Evolutionary conservation across 2,797 vertebrate genomes (phyloP).

Genomic region (Cynopterus sphinx): DNA sequence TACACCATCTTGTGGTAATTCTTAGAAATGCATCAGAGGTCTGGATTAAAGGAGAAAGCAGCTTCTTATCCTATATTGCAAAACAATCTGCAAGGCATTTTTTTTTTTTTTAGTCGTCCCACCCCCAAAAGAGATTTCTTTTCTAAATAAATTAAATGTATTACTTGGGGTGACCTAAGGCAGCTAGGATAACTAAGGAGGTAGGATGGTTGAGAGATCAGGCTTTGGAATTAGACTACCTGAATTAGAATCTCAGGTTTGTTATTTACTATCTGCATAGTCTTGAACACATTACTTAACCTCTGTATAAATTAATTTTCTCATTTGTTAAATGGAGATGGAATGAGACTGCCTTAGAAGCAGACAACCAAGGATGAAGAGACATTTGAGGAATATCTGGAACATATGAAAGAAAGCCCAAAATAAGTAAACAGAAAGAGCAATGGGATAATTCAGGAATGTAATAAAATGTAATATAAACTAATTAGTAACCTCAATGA

Average conservation of each 20-base stretch:
- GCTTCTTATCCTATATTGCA: neutral
- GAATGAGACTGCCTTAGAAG: neutral
- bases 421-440: conserved; percentile 21
- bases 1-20: conserved; percentile 64
- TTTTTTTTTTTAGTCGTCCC: neutral
- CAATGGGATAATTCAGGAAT: neutral
- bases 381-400: conserved; percentile 11
- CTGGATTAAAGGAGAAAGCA: neutral
- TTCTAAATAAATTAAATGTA: conserved; percentile 28
- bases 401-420: neutral
- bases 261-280: neutral
- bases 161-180: neutral
- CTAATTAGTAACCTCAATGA: neutral
- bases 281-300: neutral
- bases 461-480: conserved; percentile 23
- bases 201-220: neutral
- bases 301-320: conserved; percentile 30
- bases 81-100: conserved; percentile 23
- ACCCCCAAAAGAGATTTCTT: neutral
- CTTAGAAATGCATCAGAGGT: conserved; percentile 19
- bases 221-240: neutral
- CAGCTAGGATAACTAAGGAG: neutral
- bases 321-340: neutral
- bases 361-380: neutral
- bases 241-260: conserved; percentile 21